Base-by-base conservation (phyloP, 2,113 vertebrate genomes). In the Abramis brama region DNA sequence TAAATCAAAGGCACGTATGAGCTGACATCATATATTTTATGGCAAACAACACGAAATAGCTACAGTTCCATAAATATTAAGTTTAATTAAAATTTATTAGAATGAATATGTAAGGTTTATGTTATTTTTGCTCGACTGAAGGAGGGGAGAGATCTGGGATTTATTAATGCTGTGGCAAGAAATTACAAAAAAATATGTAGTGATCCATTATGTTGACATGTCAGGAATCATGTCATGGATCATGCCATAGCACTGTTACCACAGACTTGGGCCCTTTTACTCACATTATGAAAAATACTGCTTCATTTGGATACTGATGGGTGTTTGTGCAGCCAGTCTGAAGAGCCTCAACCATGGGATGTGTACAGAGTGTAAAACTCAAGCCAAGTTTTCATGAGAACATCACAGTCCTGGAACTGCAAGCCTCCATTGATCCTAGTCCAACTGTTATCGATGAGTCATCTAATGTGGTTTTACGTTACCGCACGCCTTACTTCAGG, bases 361-460 rank as follows among this genome's bases (percentile, higher is more conserved):
- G 96, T 90, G 95, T 96, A 88, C 96, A 97, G 91, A 97, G 96
- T 80, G 94, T 95, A 55, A 95, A 94, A 87, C 95, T 93, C 91
- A 97, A 97, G 91, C 94, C 95, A 92, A 93, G 94, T 89, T 96
- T 96, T 90, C 94, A 95, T 88, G 96, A 97, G 23, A 95, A 94
- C 2, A 95, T 97, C 89, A 93, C 93, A 0, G 95, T 97, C 87
- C 91, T 95, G 3, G 96, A 97, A 17, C 92, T 97, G 85, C 96
- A 95, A 86, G 93, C 96, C 50, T 96, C 95, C 21, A 96, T 97
- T 0, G 96, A 97, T 86, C 91, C 94, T 19, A 87, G 93, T 55
- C 96, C 96, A 87, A 97, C 96, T 89, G 95, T 94, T 92, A 96
- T 97, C 0, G 96, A 97, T 4, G 96, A 97, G 92, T 96, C 95